Percentiles rank a stretch among this genome's conserved stretches.
phyloP scores from a whole-genome alignment of 1,140 invertebrate genomes.

The Phthorimaea operculella region DNA sequence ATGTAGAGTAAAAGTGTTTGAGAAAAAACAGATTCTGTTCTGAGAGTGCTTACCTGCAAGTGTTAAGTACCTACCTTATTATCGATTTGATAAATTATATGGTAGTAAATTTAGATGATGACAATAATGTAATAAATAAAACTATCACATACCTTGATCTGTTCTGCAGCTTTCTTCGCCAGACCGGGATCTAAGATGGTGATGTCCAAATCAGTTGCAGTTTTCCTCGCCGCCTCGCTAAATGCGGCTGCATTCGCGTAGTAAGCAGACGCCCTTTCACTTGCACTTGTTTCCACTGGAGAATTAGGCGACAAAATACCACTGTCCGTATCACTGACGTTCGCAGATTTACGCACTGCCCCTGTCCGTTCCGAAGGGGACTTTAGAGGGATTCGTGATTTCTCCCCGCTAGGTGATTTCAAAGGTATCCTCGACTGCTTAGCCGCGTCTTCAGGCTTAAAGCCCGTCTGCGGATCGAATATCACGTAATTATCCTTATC shows the following conservation, averaged over 20 bases:
- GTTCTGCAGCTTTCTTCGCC: conserved; percentile 57
- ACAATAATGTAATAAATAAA: not conserved
- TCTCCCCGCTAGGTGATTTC: conserved; percentile 36
- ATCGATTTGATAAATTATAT: no score
- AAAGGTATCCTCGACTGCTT: conserved; percentile 31
- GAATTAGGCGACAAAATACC: conserved; percentile 70
- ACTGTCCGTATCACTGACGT: conserved; percentile 69
- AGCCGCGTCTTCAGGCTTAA: conserved; percentile 33
- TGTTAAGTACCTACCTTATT: no score
- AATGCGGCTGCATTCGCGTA: conserved; percentile 58
- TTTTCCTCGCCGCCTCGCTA: conserved; percentile 44
- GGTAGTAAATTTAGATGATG: no score
- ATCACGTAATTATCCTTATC: conserved; percentile 67
- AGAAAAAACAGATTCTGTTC: no score
- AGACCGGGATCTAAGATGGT: conserved; percentile 48
- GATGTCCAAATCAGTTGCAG: conserved; percentile 43
- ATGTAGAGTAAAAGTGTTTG: no score
- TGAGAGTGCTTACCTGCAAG: no score
- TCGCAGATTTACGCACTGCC: conserved; percentile 39
- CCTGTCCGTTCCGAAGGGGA: conserved; percentile 41
- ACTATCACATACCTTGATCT: conserved; percentile 52
- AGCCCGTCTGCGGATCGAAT: conserved; percentile 62
- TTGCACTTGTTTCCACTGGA: conserved; percentile 54
- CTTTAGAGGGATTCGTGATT: conserved; percentile 45
- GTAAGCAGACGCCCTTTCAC: conserved; percentile 27